Evolutionary conservation across 2,113 vertebrate species (phyloP).

Genomic region (Pelodiscus sinensis): DNA sequence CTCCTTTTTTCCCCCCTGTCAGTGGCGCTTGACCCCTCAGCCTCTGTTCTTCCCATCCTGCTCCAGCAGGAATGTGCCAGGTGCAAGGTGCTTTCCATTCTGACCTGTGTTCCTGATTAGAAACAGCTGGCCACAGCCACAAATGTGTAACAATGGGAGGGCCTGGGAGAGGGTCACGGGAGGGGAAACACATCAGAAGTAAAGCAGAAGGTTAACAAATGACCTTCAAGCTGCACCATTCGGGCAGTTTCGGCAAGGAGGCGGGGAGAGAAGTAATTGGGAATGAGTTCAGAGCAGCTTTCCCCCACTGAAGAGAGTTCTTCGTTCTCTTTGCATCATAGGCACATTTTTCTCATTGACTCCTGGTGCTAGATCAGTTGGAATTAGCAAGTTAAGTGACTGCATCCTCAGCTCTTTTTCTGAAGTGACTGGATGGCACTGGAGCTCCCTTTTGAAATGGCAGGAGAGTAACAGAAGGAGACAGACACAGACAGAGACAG

Average conservation of each 20-base stretch:
- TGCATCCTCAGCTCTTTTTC: constrained; percentile 23
- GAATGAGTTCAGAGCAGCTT: constrained; percentile 15
- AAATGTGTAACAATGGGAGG: neutral
- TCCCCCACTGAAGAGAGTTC: constrained; percentile 9
- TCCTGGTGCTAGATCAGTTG: constrained; percentile 19
- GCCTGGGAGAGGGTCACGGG: neutral
- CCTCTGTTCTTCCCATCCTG: neutral
- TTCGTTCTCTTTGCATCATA: neutral
- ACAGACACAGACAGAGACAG: neutral
- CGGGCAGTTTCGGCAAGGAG: constrained; percentile 13
- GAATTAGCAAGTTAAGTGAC: neutral
- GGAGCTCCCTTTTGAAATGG: neutral
- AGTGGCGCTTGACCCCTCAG: too few relatives aligned
- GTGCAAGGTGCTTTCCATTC: neutral
- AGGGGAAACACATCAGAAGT: constrained; percentile 4
- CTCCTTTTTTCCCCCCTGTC: too few relatives aligned
- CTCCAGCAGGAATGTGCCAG: neutral
- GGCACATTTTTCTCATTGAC: neutral
- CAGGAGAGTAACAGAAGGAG: neutral
- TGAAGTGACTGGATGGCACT: constrained; percentile 39
- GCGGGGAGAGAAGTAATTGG: constrained; percentile 34
- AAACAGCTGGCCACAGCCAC: neutral
- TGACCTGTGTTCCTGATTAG: neutral
- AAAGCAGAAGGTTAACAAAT: constrained; percentile 23
- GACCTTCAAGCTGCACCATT: constrained; percentile 43